Evolutionary conservation across 1,140 invertebrate genomes (phyloP), one percentile per base, ranked within the genome.

Genomic region (Spodoptera frugiperda): DNA sequence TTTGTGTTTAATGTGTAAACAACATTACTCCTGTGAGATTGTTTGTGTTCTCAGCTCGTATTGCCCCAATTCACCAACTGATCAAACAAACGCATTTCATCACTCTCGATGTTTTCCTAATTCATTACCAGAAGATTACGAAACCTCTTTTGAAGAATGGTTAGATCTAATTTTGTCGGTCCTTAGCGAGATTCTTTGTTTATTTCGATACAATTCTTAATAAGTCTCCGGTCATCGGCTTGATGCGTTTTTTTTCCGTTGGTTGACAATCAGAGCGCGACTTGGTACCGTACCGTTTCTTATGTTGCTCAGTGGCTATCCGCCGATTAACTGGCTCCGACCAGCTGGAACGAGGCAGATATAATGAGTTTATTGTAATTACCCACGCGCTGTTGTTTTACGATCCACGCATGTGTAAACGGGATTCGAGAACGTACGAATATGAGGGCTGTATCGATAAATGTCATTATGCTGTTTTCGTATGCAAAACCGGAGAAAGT

Each of bases 221-320:
- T 73, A 59, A 61, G 44, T 48, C 55, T 17, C 55, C 76, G 78
- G 79, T 80, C 77, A 79, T 75, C 75, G 81, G 73, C 74, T 73
- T 82, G 54, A 70, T 75, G 46, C 51, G 57, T 81, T 86, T 86
- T 87, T 90, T 77, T 73, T 46, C 74, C 33, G 82, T 80, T 72
- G 54, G 65, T 14, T 33, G 78, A 55, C 70, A 89, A 88, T 89
- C 82, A 91, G 90, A 90, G 87, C 90, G 85, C 78, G 86, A 85
- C 87, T 82, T 80, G 85, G 75, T 76, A 77, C 83, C 59, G 81
- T 90, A 90, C 88, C 82, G 88, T 86, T 89, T 84, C 81, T 86
- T 82, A 77, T 72, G 72, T 68, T 77, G 77, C 76, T 78, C 71
- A 63, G 25, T 61, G 70, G 59, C 54, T 80, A 68, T 76, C 73